These are phyloP conservation scores for Pterostichus madidus DNA, from an alignment of 2,888 invertebrate genomes.

Conservation along the genomic window DNA sequence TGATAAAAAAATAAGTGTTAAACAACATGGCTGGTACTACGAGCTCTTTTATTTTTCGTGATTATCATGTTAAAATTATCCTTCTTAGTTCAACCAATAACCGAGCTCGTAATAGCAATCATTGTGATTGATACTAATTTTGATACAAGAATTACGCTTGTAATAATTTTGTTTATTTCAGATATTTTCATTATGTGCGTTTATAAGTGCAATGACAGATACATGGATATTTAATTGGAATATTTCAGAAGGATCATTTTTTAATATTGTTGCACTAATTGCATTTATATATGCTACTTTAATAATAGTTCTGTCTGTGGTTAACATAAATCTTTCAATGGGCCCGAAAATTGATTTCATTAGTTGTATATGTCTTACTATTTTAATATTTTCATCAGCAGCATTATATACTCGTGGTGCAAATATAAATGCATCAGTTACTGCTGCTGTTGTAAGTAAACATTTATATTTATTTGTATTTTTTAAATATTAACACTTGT, in stretches of 20 bases:
- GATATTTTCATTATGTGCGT: conserved; percentile 52
- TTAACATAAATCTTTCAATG: background rate
- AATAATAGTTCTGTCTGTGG: conserved; percentile 45
- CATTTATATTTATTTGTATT: background rate
- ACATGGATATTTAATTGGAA: background rate
- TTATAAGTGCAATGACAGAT: conserved; percentile 30
- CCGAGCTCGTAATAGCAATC: too few relatives aligned
- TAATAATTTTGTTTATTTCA: conserved; percentile 20
- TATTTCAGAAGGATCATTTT: background rate
- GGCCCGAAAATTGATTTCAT: conserved; percentile 34
- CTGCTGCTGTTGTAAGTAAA: conserved; percentile 45
- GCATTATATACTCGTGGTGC: background rate
- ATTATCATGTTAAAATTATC: too few relatives aligned
- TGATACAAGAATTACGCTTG: too few relatives aligned
- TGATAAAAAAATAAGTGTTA: background rate
- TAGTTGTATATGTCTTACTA: conserved; percentile 26
- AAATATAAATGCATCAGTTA: background rate
- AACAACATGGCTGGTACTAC: too few relatives aligned
- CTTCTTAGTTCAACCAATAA: too few relatives aligned
- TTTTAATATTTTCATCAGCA: conserved; percentile 44
- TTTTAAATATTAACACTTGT: background rate
- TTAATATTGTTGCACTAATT: conserved; percentile 2
- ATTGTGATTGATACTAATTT: too few relatives aligned
- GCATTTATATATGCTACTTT: conserved; percentile 38
- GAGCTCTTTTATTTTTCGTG: too few relatives aligned